Base-by-base conservation (phyloP, 2,113 vertebrate genomes). In the Monopterus albus region DNA sequence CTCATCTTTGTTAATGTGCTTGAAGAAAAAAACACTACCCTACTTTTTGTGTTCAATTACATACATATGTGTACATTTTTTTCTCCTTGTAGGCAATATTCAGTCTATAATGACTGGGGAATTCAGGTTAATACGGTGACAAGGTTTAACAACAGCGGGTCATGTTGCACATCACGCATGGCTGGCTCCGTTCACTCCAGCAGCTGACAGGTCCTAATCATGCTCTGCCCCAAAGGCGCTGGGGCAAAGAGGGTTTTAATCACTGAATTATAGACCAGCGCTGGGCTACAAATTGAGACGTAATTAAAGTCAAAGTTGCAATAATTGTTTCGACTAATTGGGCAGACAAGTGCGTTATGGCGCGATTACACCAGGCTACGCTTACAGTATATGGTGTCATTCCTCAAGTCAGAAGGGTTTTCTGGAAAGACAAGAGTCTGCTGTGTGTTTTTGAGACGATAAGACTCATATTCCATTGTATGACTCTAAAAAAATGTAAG, bases 81-180 rank as follows among this genome's bases (percentile, higher is more conserved):
- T 85, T 62, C 87, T 31, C 20, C 65, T 78, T 84, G 87, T 80
- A 89, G 68, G 89, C 92, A 82, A 90, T n/a, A n/a, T 91, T 91
- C 88, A 87, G 92, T 89, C 92, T 91, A 86, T 73, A 91, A 94
- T 94, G 94, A 96, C 96, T 96, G 94, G 96, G 97, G 96, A 98
- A 96, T 98, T 97, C 96, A 94, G 97, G 97, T 98, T 98, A 99
- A 99, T 97, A 94, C 96, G 97, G 96, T 97, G 96, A 99, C 98
- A 98, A 84, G 95, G 92, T 93, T 96, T 95, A 96, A 97, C 97
- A 98, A 95, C 96, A 95, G 91, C 88, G 93, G 96, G 98, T 98
- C 97, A 95, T 95, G 96, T 95, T 90, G 94, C 94, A 81, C 94
- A 89, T 91, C 95, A 95, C 95, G 96, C 96, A 94, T 86, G 92